Base-by-base conservation (phyloP, 2,113 vertebrate species). In the Nibea coibor region DNA sequence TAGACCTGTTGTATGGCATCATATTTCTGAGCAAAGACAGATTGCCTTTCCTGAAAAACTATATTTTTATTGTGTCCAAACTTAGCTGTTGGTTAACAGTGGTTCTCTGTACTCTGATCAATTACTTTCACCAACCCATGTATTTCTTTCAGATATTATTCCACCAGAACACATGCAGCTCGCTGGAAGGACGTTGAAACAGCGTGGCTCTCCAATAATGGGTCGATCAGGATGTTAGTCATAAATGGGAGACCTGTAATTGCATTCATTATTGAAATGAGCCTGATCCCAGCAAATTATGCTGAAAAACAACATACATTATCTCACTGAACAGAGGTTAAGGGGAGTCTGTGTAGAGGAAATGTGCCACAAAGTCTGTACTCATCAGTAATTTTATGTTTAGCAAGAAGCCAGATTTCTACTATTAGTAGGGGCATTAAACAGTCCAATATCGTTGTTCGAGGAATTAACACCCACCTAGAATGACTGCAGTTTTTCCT, bases 201-300 rank as follows among this genome's bases (percentile, higher is more conserved):
- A 77, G 65, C 50, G 47, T 51, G 73, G 72, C 74, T 72, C 67
- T 80, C 50, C 56, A 68, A 79, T 89, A 89, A 90, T 92, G 83
- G 81, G 42, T 81, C 20, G 20, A 84, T 92, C 86, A 90, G 75
- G 84, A 91, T 85, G 88, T 85, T 72, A 88, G 88, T 92, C 90
- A 89, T 88, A 92, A 90, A 75, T 39, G 57, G 50, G 67, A 78
- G 68, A 81, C 82, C 79, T 89, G 87, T 87, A 91, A 90, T 90
- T 91, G 83, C 88, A 93, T 90, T 90, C 86, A 90, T 93, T 84
- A 93, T 82, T 82, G 80, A 84, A 80, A 92, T 93, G 75, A 91
- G 65, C 81, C 72, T 87, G 73, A 93, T 82, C 75, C 65, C 58
- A 28, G 80, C 43, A 73, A 80, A 83, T 90, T 87, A 73, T 89